A percentile compares a stretch with the other conserved stretches of the same genome.
phyloP scores from a whole-genome alignment of 2,113 vertebrate genomes.

The Cochlearius cochlearius region DNA sequence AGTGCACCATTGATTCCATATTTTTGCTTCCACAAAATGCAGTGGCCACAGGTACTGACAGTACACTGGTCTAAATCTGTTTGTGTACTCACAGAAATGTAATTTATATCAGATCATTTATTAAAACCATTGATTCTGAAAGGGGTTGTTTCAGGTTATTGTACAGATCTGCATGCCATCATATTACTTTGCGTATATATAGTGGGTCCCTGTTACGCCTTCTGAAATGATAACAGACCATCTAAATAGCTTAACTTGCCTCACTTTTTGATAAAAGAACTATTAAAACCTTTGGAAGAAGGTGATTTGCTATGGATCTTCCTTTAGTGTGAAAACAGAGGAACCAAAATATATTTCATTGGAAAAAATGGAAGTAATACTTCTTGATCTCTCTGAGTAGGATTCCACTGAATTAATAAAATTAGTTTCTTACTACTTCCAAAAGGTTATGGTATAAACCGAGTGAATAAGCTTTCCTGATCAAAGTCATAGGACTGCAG shows the following conservation, averaged over 20 bases:
- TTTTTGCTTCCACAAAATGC: conserved; percentile 39
- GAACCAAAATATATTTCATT: not conserved
- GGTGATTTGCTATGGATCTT: not conserved
- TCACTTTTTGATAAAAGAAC: not conserved
- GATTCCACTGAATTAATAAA: not conserved
- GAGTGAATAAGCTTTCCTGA: not conserved
- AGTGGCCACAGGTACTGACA: not conserved
- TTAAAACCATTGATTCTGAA: not conserved
- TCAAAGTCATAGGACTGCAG: not conserved
- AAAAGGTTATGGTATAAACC: not conserved
- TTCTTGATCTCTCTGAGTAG: not conserved
- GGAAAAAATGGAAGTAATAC: not conserved
- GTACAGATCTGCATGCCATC: not conserved
- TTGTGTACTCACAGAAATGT: not conserved
- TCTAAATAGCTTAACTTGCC: not conserved
- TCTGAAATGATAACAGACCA: not conserved
- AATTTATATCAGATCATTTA: not conserved
- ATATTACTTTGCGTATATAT: not conserved
- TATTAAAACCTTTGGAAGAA: not conserved
- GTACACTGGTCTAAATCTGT: not conserved
- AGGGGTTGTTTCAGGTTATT: not conserved
- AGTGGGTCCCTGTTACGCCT: not conserved
- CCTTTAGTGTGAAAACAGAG: not conserved
- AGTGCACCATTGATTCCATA: not conserved
- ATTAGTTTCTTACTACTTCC: not conserved